Evolutionary conservation across 2,113 vertebrate genomes (phyloP).

Genomic region (cattle (Bos taurus)): DNA sequence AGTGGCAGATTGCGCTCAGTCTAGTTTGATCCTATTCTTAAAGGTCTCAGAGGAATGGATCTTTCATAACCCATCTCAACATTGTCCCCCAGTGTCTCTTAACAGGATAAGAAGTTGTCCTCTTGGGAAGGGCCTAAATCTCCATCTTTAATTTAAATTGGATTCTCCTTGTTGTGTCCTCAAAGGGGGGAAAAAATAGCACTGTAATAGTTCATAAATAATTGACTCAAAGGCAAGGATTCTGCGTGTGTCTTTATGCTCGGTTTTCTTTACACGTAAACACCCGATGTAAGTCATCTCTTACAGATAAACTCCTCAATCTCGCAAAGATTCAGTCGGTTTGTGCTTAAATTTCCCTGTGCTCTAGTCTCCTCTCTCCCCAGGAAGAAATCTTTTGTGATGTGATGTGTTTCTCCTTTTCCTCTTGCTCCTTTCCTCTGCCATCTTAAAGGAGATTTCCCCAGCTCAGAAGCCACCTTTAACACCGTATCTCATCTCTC

Average conservation of each 20-base stretch:
- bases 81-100: constrained; percentile 50
- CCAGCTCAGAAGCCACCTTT: neutral
- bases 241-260: neutral
- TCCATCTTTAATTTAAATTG: constrained; percentile 38
- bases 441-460: neutral
- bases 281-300: neutral
- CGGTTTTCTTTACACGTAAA: neutral
- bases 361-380: neutral
- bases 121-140: constrained; percentile 41
- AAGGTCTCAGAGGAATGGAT: neutral
- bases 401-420: neutral
- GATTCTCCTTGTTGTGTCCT: constrained; percentile 16
- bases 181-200: neutral
- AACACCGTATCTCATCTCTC: neutral
- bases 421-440: neutral
- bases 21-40: constrained; percentile 12
- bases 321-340: neutral
- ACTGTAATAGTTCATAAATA: neutral
- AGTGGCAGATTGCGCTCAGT: neutral
- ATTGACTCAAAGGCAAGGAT: neutral
- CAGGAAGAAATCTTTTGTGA: neutral
- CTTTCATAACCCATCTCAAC: constrained; percentile 47
- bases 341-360: neutral
- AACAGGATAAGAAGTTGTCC: constrained; percentile 53
- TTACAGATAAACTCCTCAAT: neutral